These are phyloP conservation scores for Oxyteleia sp. DNA, from an alignment of 2,888 invertebrate genomes.

Conservation along the genomic window DNA sequence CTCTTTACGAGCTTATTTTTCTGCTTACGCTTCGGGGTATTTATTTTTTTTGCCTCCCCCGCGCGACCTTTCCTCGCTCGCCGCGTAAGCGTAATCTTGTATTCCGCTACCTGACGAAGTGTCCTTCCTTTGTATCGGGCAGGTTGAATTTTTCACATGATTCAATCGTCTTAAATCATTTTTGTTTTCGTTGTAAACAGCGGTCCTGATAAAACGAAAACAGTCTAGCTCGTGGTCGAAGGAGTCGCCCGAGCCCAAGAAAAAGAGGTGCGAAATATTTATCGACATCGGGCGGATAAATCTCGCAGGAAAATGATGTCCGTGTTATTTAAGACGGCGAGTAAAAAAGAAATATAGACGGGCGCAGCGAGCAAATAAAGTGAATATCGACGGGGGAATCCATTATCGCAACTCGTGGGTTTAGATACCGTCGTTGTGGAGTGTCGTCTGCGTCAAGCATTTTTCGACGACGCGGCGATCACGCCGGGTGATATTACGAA, in stretches of 20 bases:
- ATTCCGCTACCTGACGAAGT: slow-evolving; percentile 76
- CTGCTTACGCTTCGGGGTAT: slow-evolving; percentile 86
- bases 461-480: slow-evolving; percentile 80
- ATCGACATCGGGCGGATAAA: not conserved
- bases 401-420: slow-evolving; percentile 54
- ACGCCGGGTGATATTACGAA: slow-evolving; percentile 85
- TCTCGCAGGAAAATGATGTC: slow-evolving; percentile 10
- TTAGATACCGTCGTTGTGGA: slow-evolving; percentile 51
- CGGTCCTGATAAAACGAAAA: slow-evolving; percentile 28
- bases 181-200: slow-evolving; percentile 32
- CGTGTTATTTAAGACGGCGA: not conserved
- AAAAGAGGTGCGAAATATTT: too few relatives aligned
- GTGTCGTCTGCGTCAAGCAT: slow-evolving; percentile 61
- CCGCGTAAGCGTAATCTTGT: slow-evolving; percentile 80
- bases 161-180: slow-evolving; percentile 45
- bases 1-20: slow-evolving; percentile 88
- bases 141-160: slow-evolving; percentile 48
- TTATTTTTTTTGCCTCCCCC: slow-evolving; percentile 82
- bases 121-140: slow-evolving; percentile 74
- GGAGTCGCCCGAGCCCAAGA: too few relatives aligned
- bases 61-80: slow-evolving; percentile 63
- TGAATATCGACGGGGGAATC: slow-evolving; percentile 58
- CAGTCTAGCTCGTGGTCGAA: slow-evolving; percentile 5
- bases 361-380: slow-evolving; percentile 47
- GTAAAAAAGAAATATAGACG: slow-evolving; percentile 8